A percentile compares a stretch with the other conserved stretches of the same genome.
Evolutionary conservation across 1,140 invertebrate genomes (phyloP).

Genomic region (Druon quercuslanigerum): DNA sequence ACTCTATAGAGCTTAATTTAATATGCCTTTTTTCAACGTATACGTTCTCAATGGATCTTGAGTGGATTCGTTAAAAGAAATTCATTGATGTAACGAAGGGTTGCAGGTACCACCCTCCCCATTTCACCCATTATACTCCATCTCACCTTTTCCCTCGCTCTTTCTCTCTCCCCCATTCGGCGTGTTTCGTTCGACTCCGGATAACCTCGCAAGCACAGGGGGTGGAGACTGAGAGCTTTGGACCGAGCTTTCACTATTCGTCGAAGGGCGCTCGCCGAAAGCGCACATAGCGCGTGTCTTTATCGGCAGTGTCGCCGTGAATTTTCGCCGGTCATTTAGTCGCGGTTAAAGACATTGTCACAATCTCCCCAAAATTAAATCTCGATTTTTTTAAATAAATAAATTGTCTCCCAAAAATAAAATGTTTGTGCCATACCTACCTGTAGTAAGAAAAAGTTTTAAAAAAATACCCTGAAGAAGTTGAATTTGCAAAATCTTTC

Average conservation of each 20-base stretch:
- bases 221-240: conserved; percentile 49
- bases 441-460: too few species aligned
- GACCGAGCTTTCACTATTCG: conserved; percentile 64
- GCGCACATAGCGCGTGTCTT: conserved; percentile 36
- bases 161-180: conserved; percentile 49
- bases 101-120: conserved; percentile 35
- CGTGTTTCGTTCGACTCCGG: conserved; percentile 46
- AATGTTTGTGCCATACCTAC: too few species aligned
- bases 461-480: too few species aligned
- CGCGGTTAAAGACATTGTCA: not conserved
- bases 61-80: conserved; percentile 12
- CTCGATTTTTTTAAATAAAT: too few species aligned
- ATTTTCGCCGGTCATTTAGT: conserved; percentile 7
- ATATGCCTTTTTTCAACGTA: not conserved
- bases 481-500: too few species aligned
- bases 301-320: not conserved
- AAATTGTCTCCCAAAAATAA: too few species aligned
- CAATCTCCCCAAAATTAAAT: not conserved
- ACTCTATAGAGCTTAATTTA: not conserved
- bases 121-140: conserved; percentile 39
- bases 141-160: conserved; percentile 24
- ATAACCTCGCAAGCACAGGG: conserved; percentile 42
- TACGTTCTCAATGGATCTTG: conserved; percentile 7
- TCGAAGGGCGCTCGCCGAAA: conserved; percentile 58
- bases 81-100: conserved; percentile 29